Evolutionary conservation across 2,113 vertebrate species (phyloP), one percentile per base, ranked within the genome.

Genomic region (Lipophrys pholis): DNA sequence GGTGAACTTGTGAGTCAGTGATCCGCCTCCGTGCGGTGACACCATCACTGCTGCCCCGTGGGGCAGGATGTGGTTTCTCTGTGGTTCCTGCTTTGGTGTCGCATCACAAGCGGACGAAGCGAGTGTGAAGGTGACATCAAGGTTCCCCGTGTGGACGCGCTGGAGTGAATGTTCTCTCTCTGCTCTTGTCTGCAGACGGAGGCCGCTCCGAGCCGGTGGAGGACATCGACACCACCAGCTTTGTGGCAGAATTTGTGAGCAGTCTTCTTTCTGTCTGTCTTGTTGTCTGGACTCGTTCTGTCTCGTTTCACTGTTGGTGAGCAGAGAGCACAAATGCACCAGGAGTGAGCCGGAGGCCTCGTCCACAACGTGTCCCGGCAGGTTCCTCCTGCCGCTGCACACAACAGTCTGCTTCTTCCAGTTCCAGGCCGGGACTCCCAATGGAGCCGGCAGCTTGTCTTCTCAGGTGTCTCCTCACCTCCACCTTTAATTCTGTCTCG

Each of bases 191-290:
- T 70, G 16, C 88, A 96, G 96, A 92, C 80, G 93, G 90, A 81
- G 92, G 66, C 80, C 77, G 80, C 61, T 95, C 95, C 71, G 96
- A 96, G 65, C 97, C 97, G 0, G 97, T 99, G 82, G 97, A 99
- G 84, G 97, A 99, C 84, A 97, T 94, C 0, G 97, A 99, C 86
- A 96, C 97, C 16, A 99, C 96, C 90, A 96, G 94, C 82, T 93
- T 97, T 36, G 91, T 96, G n/a, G 92, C 94, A 82, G 87, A 94
- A 78, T 87, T 92, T 92, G 97, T 99, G 92, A 40, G 95, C 1
- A 11, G 21, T 4, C 21, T 2, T 30, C 21, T 30, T 4, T 30
- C 21, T 68, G 52, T 82, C 56, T 63, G 39, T 75, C 21, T 30
- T 45, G 52, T 49, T 0, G 38, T 48, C 72, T 63, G 46, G 11